phyloP scores from a whole-genome alignment of 1,140 invertebrate species.

The Callitettix versicolor region DNA sequence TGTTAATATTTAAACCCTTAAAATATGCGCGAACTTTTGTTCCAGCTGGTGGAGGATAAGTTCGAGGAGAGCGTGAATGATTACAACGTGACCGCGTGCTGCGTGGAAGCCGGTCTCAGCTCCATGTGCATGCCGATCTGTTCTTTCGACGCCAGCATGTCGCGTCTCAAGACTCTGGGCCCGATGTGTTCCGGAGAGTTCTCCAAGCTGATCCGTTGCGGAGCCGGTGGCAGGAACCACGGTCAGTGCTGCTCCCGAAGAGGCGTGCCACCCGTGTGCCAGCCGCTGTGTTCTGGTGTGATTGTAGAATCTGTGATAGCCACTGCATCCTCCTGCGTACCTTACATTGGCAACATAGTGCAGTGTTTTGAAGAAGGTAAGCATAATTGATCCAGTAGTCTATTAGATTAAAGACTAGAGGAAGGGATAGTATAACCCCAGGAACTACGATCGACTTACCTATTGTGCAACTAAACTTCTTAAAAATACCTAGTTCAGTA shows the following conservation, averaged over 20 bases:
- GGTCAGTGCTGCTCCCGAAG: conserved; percentile 57
- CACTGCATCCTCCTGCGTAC: conserved; percentile 51
- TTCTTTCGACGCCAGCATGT: conserved; percentile 67
- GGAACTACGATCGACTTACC: too few relatives aligned
- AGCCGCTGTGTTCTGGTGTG: conserved; percentile 62
- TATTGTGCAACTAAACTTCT: too few relatives aligned
- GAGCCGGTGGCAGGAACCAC: conserved; percentile 64
- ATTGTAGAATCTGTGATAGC: conserved; percentile 36
- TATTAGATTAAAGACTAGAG: too few relatives aligned
- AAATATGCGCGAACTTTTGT: too few relatives aligned
- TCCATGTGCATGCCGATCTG: conserved; percentile 68
- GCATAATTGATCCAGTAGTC: not conserved
- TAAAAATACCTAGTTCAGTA: too few relatives aligned
- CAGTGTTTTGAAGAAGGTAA: conserved; percentile 76
- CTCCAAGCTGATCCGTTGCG: conserved; percentile 52
- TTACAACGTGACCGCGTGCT: conserved; percentile 72
- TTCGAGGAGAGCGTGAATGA: conserved; percentile 35
- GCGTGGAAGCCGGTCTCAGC: conserved; percentile 54
- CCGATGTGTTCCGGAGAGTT: conserved; percentile 52
- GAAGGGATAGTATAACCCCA: too few relatives aligned
- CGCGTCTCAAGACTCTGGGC: conserved; percentile 55
- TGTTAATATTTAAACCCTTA: too few relatives aligned
- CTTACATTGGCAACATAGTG: conserved; percentile 71
- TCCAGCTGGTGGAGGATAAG: conserved; percentile 43
- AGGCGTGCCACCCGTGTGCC: conserved; percentile 57